Percentiles rank a stretch among this genome's conserved stretches.
phyloP scores from a whole-genome alignment of 2,888 invertebrate genomes.

The Pollenia griseotomentosa region DNA sequence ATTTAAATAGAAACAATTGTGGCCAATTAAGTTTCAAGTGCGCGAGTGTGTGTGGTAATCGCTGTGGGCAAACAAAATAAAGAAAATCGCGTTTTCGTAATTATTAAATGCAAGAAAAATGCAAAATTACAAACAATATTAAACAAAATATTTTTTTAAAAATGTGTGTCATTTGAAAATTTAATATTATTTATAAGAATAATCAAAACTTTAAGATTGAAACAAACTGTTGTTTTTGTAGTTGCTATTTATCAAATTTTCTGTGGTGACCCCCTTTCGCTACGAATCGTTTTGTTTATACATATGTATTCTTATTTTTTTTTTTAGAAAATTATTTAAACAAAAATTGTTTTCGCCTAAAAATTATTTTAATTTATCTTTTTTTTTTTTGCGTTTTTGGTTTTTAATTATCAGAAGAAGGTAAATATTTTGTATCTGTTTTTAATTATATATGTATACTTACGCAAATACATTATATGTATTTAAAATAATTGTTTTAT shows the following conservation, averaged over 20 bases:
- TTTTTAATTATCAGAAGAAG: constrained; percentile 26
- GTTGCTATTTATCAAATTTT: not conserved
- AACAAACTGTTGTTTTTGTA: not conserved
- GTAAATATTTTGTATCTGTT: constrained; percentile 15
- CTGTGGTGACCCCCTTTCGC: constrained; percentile 14
- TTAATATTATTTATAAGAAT: not conserved
- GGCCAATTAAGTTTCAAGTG: not conserved
- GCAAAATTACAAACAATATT: not conserved
- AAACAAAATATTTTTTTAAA: not conserved
- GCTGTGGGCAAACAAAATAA: constrained; percentile 24
- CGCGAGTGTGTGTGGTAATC: constrained; percentile 17
- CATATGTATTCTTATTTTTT: too few species aligned
- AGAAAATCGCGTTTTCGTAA: not conserved
- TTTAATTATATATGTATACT: not conserved
- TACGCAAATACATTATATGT: not conserved
- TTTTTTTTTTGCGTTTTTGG: constrained; percentile 16
- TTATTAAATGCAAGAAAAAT: not conserved
- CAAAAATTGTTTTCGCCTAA: not conserved
- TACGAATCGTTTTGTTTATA: not conserved
- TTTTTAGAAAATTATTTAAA: not conserved
- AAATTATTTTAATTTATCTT: not conserved
- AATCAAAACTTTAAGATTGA: not conserved
- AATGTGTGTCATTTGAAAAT: not conserved
- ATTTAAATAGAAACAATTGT: not conserved
- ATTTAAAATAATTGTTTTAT: not conserved